Evolutionary conservation across 2,113 vertebrate genomes (phyloP).

Genomic region (Sturnus vulgaris): DNA sequence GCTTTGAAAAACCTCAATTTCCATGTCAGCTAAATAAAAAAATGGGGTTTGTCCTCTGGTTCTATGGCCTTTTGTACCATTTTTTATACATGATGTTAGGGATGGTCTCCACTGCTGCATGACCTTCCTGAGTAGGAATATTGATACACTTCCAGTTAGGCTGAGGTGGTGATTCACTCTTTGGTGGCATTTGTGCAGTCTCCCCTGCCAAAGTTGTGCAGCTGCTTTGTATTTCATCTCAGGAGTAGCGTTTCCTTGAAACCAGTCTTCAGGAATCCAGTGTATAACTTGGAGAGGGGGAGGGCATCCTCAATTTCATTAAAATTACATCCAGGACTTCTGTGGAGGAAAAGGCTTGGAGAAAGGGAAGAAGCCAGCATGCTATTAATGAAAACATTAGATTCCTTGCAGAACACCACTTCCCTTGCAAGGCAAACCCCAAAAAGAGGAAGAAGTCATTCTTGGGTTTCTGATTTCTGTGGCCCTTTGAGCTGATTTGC

Average conservation of each 20-base stretch:
- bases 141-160: not conserved
- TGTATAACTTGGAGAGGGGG: not conserved
- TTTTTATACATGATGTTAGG: not conserved
- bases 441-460: not conserved
- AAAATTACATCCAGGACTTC: conserved; percentile 22
- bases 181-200: conserved; percentile 6
- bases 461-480: conserved; percentile 31
- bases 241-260: conserved; percentile 29
- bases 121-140: not conserved
- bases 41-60: not conserved
- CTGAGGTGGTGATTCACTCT: conserved; percentile 13
- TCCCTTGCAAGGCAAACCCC: not conserved
- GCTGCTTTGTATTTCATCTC: conserved; percentile 52
- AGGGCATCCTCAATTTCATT: not conserved
- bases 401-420: not conserved
- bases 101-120: not conserved
- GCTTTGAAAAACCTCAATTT: not conserved
- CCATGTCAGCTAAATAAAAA: not conserved
- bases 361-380: not conserved
- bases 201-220: conserved; percentile 31
- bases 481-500: conserved; percentile 36
- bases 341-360: not conserved
- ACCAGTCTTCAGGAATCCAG: not conserved
- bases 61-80: not conserved
- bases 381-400: conserved; percentile 7